Conservation (phyloP, 2,797 vertebrate species). For the Platyrinchus mystaceus region DNA sequence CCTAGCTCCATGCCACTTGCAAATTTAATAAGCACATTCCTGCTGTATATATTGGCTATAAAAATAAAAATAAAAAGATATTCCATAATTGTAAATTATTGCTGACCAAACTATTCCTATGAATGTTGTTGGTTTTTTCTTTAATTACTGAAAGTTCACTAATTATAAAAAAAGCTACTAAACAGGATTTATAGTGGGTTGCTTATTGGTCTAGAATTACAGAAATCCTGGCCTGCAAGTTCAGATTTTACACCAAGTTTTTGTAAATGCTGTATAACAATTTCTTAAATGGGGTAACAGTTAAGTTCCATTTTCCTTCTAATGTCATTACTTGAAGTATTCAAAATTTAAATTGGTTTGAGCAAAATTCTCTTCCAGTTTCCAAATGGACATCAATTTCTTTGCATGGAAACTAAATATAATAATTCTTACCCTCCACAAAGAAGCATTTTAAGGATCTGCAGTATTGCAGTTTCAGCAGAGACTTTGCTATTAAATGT, state of each 20-base stretch:
- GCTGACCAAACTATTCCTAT: background rate
- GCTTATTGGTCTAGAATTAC: background rate
- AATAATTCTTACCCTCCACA: background rate
- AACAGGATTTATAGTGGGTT: background rate
- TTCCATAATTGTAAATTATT: background rate
- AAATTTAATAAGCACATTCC: background rate
- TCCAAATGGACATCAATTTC: background rate
- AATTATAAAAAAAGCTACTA: background rate
- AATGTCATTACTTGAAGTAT: background rate
- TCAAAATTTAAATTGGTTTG: background rate
- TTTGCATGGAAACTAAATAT: background rate
- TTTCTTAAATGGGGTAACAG: background rate
- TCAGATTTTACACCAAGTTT: background rate
- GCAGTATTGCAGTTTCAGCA: background rate
- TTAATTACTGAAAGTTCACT: background rate
- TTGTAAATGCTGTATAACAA: background rate
- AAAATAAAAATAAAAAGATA: background rate
- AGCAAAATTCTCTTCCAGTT: background rate
- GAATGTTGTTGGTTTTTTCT: background rate
- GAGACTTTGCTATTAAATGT: background rate
- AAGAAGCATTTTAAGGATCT: background rate
- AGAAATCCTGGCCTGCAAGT: background rate
- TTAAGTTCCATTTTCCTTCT: background rate
- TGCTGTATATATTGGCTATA: background rate
- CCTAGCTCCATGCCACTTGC: background rate